These are phyloP conservation scores for Mycetomoellerius zeteki DNA, from an alignment of 1,140 invertebrate species.

Conservation along the genomic window DNA sequence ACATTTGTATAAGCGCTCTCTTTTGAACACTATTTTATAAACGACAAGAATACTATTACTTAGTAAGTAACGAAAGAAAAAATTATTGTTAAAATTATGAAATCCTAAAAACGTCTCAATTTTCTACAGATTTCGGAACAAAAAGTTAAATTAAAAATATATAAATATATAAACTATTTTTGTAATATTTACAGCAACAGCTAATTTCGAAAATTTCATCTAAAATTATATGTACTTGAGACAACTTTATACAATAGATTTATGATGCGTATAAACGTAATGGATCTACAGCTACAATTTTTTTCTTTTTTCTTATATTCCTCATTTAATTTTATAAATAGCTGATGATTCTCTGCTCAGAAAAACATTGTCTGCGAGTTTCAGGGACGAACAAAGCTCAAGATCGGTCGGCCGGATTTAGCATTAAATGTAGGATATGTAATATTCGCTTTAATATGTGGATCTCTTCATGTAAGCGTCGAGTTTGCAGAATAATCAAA, in stretches of 20 bases:
- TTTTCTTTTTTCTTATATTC: neutral
- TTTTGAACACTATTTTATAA: conserved; percentile 39
- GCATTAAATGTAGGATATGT: neutral
- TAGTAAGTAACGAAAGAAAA: neutral
- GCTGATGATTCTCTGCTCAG: neutral
- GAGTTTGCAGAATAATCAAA: conserved; percentile 13
- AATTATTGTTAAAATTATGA: neutral
- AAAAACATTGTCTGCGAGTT: neutral
- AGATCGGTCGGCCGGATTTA: neutral
- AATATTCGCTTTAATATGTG: conserved; percentile 18
- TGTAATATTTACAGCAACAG: neutral
- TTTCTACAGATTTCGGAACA: neutral
- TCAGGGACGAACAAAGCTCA: neutral
- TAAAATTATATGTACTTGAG: too few species aligned
- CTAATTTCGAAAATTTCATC: neutral
- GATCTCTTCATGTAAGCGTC: neutral
- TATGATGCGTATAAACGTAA: neutral
- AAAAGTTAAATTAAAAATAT: neutral
- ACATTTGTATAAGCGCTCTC: neutral
- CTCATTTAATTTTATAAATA: conserved; percentile 1
- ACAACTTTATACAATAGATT: neutral
- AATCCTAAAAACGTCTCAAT: neutral
- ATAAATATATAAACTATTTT: neutral
- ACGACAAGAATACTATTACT: neutral
- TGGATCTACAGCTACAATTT: neutral